Evolutionary conservation across 2,888 invertebrate genomes (phyloP), one percentile per base, ranked within the genome.

Genomic region (Galerucella nymphaeae): DNA sequence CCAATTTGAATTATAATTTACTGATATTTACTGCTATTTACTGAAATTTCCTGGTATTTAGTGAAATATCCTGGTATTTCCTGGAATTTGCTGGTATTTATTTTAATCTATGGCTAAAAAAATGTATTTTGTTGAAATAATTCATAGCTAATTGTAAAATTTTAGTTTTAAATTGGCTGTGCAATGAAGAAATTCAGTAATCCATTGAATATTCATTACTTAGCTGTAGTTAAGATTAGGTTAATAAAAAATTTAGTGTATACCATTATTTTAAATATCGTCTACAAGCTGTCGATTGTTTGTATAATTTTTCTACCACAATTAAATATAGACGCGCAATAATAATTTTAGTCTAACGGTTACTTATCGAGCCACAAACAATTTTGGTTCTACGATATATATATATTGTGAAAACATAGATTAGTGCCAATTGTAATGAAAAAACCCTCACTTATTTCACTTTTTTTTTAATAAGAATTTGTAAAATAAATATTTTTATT

Each of bases 101-200:
- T 1, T 13, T 3, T 6, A 48, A 48, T 2, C 6, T 48, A 14
- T 48, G n/a, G n/a, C 48, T 48, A 18, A 53, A 53, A 18, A 16
- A 53, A 16, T 53, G 18, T 53, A 38, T 50, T 42, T 41, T 59
- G 53, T 71, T 59, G n/a, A 50, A 58, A 30, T 30, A 58, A 58
- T 30, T 58, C 58, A 58, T 58, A 30, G 58, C 58, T 58, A 58
- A 58, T 58, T 58, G 58, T 58, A 30, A 58, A 58, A 58, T 58
- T 30, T 57, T 57, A 57, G 57, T 23, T 57, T 58, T 58, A 58
- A 58, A 58, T 58, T 58, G 58, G 58, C 58, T 58, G 58, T 58
- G 58, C 23, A 30, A 58, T 58, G 30, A 23, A 10, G 14, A 2
- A 58, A 58, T 58, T 58, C 23, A 58, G 23, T 58, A 58, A 58